These are phyloP conservation scores for Papilio elwesi DNA, from an alignment of 2,888 invertebrate genomes.

Conservation along the genomic window DNA sequence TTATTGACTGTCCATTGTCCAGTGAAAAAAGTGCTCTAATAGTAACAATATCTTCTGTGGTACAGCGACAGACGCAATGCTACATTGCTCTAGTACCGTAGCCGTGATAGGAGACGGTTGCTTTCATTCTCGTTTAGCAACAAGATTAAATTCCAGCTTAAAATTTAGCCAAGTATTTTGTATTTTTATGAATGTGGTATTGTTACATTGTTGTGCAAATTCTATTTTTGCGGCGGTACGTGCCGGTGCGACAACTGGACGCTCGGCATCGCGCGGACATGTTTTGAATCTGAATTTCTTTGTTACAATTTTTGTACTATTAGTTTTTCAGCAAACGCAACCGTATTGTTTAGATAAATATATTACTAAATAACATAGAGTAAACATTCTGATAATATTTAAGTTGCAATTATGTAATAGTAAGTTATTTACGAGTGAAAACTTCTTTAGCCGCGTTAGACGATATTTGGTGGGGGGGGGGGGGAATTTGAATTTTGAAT, in stretches of 20 bases:
- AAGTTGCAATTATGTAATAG: background rate
- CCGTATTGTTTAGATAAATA: background rate
- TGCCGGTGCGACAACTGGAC: constrained; percentile 10
- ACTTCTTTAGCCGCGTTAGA: too few relatives aligned
- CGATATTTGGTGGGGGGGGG: too few relatives aligned
- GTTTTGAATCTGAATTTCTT: constrained; percentile 12
- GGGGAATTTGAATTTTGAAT: too few relatives aligned
- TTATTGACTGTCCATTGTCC: too few relatives aligned
- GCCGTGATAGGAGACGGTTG: too few relatives aligned
- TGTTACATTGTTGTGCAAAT: constrained; percentile 31
- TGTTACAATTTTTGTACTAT: constrained; percentile 10
- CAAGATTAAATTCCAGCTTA: background rate
- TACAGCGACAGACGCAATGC: too few relatives aligned
- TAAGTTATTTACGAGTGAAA: background rate
- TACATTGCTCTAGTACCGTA: too few relatives aligned
- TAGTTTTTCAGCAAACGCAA: constrained; percentile 1
- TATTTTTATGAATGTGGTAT: constrained; percentile 22
- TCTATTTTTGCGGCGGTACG: constrained; percentile 21
- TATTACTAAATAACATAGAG: background rate
- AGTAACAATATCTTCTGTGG: too few relatives aligned
- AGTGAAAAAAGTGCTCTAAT: too few relatives aligned
- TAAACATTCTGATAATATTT: background rate
- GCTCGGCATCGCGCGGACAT: background rate
- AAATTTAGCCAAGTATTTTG: constrained; percentile 6
- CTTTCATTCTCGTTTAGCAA: background rate